Percentiles rank a stretch among this genome's conserved stretches.
phyloP scores from a whole-genome alignment of 2,888 invertebrate genomes.

The Thera obeliscata region DNA sequence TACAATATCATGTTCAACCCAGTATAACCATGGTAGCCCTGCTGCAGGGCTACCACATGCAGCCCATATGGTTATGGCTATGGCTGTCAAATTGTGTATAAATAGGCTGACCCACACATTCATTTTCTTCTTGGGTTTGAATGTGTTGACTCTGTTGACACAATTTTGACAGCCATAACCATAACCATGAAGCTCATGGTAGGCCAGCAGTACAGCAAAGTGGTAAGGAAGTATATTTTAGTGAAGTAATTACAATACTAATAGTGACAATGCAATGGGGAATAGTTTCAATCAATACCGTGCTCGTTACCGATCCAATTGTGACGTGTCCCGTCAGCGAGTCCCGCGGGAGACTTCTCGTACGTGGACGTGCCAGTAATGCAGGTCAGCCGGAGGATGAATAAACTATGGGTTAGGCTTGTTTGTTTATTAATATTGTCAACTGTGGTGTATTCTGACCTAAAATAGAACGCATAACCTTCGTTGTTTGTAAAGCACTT shows the following conservation, averaged over 20 bases:
- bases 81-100: too few species aligned
- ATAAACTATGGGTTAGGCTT: slow-evolving; percentile 24
- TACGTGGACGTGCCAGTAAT: slow-evolving; percentile 21
- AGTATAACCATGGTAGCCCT: too few species aligned
- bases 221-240: slow-evolving; percentile 8
- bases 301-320: slow-evolving; percentile 64
- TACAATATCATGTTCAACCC: too few species aligned
- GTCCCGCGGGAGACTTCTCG: slow-evolving; percentile 29
- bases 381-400: slow-evolving; percentile 17
- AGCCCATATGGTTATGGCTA: too few species aligned
- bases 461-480: neutral
- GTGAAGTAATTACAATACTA: slow-evolving; percentile 36
- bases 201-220: neutral
- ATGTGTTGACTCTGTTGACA: too few species aligned
- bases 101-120: too few species aligned
- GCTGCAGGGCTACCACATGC: too few species aligned
- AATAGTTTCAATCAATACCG: slow-evolving; percentile 65
- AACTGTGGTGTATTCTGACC: neutral
- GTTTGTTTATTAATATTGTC: slow-evolving; percentile 16
- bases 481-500: neutral
- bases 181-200: too few species aligned
- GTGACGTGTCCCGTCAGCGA: slow-evolving; percentile 56
- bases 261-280: slow-evolving; percentile 57
- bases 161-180: too few species aligned
- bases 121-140: too few species aligned